Base-by-base conservation (phyloP, 2,797 vertebrate genomes). In the Scolopax rusticola region DNA sequence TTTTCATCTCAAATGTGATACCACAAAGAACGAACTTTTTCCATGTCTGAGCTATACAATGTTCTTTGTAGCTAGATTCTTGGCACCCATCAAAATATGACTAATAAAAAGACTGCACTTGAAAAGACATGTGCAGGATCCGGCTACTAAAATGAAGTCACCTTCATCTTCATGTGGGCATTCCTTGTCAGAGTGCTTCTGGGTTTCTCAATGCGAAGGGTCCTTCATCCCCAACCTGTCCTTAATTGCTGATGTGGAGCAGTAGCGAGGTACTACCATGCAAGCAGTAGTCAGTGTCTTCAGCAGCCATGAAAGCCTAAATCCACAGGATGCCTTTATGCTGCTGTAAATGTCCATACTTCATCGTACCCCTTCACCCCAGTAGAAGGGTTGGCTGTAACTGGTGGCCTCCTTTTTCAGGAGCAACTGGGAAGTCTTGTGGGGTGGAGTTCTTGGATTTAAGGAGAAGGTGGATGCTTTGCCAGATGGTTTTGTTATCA, bases 21-120 rank as follows among this genome's bases (percentile, higher is more conserved):
- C 88, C 93, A 91, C 84, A 78, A 81, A 95, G 88, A 93, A 68
- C 86, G 95, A 93, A 96, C 61, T 92, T 95, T 96, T 97, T 97
- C 97, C 97, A 87, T 91, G 81, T 69, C 90, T 92, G 65, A 81
- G 16, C 51, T 84, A 47, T 61, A 94, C 83, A 57, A 3, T 80
- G 33, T 36, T 94, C 93, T 90, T 93, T 90, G 84, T 93, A 94
- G 65, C 78, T 87, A 75, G 57, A 25, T 85, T 93, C 57, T 95
- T 89, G 86, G 79, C 79, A 75, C 27, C 33, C 81, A 24, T 53
- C 54, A 91, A 89, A 95, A 90, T 87, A 59, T 92, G 94, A 97
- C 91, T 95, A 94, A 95, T 84, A 91, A 59, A 81, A 79, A 32
- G 63, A 63, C 40, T 60, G n/a, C 24, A 48, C 50, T 80, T 85